Percentiles rank a stretch among this genome's conserved stretches.
Conservation (phyloP, 2,888 invertebrate species). For the Trissolcus brochymenae region DNA sequence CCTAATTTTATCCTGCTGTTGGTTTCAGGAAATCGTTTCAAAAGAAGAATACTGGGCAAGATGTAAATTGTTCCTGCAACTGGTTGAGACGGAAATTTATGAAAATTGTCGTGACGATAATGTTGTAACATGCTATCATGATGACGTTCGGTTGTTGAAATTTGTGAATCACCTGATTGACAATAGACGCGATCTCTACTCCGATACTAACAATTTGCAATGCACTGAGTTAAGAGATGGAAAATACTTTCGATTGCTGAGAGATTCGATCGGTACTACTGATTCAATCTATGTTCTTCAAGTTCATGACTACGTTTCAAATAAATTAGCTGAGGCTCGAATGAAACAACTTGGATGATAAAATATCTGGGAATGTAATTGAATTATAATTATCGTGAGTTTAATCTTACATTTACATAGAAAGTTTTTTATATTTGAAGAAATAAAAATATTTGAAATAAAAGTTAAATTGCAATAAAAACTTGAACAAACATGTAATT, state of each 20-base stretch:
- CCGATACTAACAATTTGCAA: neutral
- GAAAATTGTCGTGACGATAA: conserved; percentile 2
- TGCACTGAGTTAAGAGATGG: neutral
- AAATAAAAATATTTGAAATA: too few relatives aligned
- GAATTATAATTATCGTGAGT: too few relatives aligned
- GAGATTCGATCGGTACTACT: conserved; percentile 5
- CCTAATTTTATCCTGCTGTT: too few relatives aligned
- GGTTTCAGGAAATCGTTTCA: too few relatives aligned
- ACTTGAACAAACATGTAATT: too few relatives aligned
- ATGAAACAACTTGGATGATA: too few relatives aligned
- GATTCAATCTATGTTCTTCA: conserved; percentile 6
- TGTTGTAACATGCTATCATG: conserved; percentile 21
- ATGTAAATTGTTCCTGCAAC: neutral
- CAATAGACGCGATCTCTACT: too few relatives aligned
- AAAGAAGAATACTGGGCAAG: neutral
- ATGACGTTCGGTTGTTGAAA: conserved; percentile 15
- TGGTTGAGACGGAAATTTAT: neutral
- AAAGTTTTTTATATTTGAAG: too few relatives aligned
- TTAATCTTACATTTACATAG: too few relatives aligned
- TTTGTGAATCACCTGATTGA: conserved; percentile 25
- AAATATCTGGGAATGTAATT: too few relatives aligned
- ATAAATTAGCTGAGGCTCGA: neutral
- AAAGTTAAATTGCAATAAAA: too few relatives aligned
- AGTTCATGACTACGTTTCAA: conserved; percentile 7
- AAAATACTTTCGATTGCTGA: conserved; percentile 9